A percentile compares a stretch with the other conserved stretches of the same genome.
phyloP scores from a whole-genome alignment of 2,888 invertebrate genomes.

The Ctenicera cuprea region DNA sequence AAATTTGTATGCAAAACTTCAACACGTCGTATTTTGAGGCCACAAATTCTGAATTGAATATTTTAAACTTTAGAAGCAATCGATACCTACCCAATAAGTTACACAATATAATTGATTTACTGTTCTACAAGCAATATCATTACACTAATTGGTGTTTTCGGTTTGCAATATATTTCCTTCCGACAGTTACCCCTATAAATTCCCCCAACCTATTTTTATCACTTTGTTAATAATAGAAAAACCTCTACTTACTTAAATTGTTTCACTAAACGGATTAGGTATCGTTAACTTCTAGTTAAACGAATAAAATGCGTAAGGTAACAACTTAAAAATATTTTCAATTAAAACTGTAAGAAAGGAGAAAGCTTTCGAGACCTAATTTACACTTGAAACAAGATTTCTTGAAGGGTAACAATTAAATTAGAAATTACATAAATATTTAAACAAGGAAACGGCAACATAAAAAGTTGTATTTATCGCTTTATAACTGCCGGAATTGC shows the following conservation, averaged over 20 bases:
- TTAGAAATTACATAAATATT: background rate
- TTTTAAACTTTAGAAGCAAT: too few species aligned
- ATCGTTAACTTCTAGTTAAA: too few species aligned
- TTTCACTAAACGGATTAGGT: too few species aligned
- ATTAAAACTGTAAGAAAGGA: too few species aligned
- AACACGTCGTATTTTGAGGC: too few species aligned
- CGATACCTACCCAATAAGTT: too few species aligned
- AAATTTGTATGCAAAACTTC: too few species aligned
- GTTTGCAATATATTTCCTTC: background rate
- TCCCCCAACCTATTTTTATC: background rate
- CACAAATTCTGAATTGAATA: too few species aligned
- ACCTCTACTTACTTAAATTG: too few species aligned
- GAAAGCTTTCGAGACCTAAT: background rate
- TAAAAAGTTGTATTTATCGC: conserved; percentile 3
- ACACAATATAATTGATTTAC: too few species aligned
- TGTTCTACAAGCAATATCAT: background rate
- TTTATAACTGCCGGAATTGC: background rate
- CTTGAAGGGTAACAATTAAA: background rate
- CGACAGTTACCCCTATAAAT: background rate
- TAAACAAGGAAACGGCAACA: background rate
- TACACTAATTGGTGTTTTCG: background rate
- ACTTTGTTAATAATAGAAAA: background rate
- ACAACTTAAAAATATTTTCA: too few species aligned
- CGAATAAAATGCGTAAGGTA: too few species aligned
- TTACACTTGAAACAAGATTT: background rate